Percentiles rank a stretch among this genome's conserved stretches.
These are phyloP conservation scores for Lonchura striata DNA, from an alignment of 2,113 vertebrate genomes.

Conservation along the genomic window DNA sequence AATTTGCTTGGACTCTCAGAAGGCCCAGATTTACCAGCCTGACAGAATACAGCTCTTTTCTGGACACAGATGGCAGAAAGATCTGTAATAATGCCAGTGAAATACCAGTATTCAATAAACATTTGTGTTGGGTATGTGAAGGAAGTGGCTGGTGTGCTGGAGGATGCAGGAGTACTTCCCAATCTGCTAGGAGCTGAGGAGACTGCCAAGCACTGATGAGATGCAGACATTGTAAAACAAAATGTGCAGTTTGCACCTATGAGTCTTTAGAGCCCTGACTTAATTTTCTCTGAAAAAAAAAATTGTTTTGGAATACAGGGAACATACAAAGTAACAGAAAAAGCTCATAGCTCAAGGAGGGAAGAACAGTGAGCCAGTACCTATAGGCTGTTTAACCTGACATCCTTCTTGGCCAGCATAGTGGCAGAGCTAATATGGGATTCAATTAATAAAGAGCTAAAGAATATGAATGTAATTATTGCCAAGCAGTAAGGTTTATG, in stretches of 20 bases:
- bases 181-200: neutral
- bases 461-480: slow-evolving; percentile 37
- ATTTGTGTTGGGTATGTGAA: neutral
- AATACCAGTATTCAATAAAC: neutral
- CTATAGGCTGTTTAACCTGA: neutral
- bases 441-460: slow-evolving; percentile 44
- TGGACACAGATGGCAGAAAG: slow-evolving; percentile 16
- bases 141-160: neutral
- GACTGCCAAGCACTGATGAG: slow-evolving; percentile 1
- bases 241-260: neutral
- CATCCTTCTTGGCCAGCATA: neutral
- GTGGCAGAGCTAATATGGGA: neutral
- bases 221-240: slow-evolving; percentile 2
- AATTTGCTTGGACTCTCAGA: neutral
- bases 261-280: neutral
- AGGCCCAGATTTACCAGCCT: neutral
- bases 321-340: neutral
- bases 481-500: slow-evolving; percentile 1
- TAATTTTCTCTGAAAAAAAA: neutral
- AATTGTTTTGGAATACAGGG: neutral
- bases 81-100: slow-evolving; percentile 1
- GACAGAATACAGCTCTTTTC: neutral
- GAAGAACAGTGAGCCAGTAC: neutral
- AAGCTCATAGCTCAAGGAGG: neutral
- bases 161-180: neutral